Evolutionary conservation across 2,888 invertebrate genomes (phyloP).

Genomic region (Tetanocera ferruginea): DNA sequence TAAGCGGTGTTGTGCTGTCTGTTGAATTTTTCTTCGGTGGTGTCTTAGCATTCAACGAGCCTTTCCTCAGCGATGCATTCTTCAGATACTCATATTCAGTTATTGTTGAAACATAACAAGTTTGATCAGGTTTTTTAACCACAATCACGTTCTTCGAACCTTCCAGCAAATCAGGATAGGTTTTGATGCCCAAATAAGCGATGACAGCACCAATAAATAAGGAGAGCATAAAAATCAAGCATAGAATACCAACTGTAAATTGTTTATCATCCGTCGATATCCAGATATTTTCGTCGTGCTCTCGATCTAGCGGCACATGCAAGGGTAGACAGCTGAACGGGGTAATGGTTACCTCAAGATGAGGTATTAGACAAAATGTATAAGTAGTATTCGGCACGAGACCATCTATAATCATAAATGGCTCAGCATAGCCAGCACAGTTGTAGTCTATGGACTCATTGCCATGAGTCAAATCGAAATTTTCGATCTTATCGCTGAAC

Average conservation of each 20-base stretch:
- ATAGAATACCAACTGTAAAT: conserved; percentile 60
- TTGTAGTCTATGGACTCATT: conserved; percentile 52
- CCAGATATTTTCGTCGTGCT: conserved; percentile 48
- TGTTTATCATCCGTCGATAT: conserved; percentile 56
- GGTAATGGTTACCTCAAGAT: conserved; percentile 51
- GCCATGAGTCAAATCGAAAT: conserved; percentile 33
- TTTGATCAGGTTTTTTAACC: conserved; percentile 57
- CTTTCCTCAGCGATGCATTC: conserved; percentile 38
- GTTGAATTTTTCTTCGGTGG: neutral
- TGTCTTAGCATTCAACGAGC: neutral
- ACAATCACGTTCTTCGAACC: conserved; percentile 63
- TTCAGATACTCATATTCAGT: conserved; percentile 52
- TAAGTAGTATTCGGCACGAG: conserved; percentile 59
- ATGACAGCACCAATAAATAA: conserved; percentile 56
- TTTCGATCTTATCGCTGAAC: conserved; percentile 56
- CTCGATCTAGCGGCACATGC: conserved; percentile 51
- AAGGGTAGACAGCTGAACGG: conserved; percentile 64
- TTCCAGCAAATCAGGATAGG: conserved; percentile 61
- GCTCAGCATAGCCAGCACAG: conserved; percentile 55
- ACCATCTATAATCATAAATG: conserved; percentile 52
- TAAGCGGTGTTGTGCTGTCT: neutral
- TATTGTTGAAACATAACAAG: conserved; percentile 59
- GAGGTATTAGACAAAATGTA: conserved; percentile 61
- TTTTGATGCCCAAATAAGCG: conserved; percentile 60
- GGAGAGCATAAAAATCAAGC: conserved; percentile 58